These are phyloP conservation scores for Cantharis rustica DNA, from an alignment of 2,888 invertebrate species.

Conservation along the genomic window DNA sequence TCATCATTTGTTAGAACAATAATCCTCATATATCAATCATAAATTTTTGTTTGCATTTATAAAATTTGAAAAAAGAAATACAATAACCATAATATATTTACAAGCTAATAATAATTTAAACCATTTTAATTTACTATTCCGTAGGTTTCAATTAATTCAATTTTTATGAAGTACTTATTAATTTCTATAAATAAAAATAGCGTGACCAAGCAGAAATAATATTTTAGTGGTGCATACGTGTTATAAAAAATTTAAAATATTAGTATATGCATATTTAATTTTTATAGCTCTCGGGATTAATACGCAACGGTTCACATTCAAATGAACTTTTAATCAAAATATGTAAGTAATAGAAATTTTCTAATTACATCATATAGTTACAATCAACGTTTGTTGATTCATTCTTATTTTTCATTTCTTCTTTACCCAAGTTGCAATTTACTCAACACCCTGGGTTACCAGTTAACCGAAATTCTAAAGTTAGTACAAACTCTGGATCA, in stretches of 20 bases:
- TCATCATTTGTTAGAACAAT: constrained; percentile 35
- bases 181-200: not conserved
- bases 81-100: constrained; percentile 34
- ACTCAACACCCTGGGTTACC: too few species aligned
- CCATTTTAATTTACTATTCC: not conserved
- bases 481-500: not conserved
- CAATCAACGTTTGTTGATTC: too few species aligned
- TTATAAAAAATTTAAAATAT: too few species aligned
- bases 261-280: not conserved
- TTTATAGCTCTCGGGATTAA: not conserved
- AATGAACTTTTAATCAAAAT: not conserved
- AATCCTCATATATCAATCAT: constrained; percentile 39
- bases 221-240: too few species aligned
- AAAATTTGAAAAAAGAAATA: constrained; percentile 23
- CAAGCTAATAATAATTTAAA: not conserved
- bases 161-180: not conserved
- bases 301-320: too few species aligned
- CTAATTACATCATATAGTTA: too few species aligned
- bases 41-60: constrained; percentile 37
- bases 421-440: too few species aligned
- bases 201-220: too few species aligned
- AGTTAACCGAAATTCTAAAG: not conserved
- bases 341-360: not conserved
- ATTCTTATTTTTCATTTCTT: too few species aligned
- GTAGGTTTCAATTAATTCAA: not conserved